Conservation (phyloP, 2,888 invertebrate species). For the Norana najaformis region DNA sequence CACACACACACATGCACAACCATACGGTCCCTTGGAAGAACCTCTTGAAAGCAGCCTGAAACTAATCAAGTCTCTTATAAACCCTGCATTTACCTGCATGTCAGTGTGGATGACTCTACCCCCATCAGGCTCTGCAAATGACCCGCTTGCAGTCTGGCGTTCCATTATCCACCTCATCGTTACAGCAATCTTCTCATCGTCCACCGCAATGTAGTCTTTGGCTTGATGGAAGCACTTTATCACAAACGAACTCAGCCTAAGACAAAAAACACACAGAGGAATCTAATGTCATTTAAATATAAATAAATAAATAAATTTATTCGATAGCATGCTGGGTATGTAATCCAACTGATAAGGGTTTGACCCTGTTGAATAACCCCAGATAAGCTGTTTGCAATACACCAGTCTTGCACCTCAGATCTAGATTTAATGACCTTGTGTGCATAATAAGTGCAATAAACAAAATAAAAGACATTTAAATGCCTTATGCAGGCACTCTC, state of each 20-base stretch:
- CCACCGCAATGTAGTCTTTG: conserved; percentile 29
- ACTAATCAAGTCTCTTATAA: neutral
- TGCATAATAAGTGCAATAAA: neutral
- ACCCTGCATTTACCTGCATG: conserved; percentile 67
- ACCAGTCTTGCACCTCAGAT: neutral
- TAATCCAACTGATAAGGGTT: neutral
- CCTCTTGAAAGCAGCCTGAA: neutral
- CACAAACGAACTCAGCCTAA: conserved; percentile 36
- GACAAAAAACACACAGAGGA: neutral
- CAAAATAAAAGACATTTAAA: neutral
- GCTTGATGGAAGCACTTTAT: conserved; percentile 34
- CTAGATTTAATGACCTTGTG: neutral
- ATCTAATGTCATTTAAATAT: no score
- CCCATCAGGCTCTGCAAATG: conserved; percentile 69
- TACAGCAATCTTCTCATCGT: conserved; percentile 64
- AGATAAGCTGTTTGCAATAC: neutral
- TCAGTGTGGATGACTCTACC: conserved; percentile 74
- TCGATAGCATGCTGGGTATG: neutral
- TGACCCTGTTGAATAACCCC: neutral
- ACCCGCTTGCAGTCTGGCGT: conserved; percentile 74
- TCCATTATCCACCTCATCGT: conserved; percentile 77
- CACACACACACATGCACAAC: neutral
- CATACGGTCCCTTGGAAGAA: neutral
- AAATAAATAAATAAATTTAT: no score
- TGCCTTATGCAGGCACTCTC: neutral